These are phyloP conservation scores for Carcharodon carcharias DNA, from an alignment of 2,797 vertebrate genomes.

Conservation along the genomic window DNA sequence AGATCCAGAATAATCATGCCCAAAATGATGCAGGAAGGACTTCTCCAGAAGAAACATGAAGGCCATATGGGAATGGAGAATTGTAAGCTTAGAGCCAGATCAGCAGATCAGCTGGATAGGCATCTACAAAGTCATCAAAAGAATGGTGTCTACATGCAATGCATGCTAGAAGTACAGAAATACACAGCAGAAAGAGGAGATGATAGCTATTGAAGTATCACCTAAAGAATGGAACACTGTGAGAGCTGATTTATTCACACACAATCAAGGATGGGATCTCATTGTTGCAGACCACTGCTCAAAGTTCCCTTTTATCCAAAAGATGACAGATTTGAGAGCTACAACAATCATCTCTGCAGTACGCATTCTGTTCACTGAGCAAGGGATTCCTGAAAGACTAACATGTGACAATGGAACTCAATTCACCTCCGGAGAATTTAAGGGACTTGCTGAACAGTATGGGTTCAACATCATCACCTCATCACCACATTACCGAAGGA, in stretches of 20 bases:
- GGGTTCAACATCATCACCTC: neutral
- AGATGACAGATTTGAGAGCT: neutral
- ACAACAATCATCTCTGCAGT: neutral
- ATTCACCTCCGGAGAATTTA: neutral
- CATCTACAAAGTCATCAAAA: too few species aligned
- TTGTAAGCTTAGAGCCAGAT: too few species aligned
- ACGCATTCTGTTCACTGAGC: neutral
- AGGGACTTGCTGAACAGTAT: neutral
- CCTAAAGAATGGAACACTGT: neutral
- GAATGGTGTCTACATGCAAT: neutral
- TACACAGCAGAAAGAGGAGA: neutral
- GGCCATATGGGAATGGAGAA: too few species aligned
- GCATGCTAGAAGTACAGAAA: neutral
- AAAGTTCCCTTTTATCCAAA: neutral
- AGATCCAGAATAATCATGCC: too few species aligned
- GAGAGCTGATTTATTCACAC: neutral
- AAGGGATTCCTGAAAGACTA: neutral
- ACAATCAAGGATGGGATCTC: neutral
- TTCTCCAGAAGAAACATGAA: too few species aligned
- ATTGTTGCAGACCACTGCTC: neutral
- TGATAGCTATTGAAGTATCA: neutral
- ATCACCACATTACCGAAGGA: neutral
- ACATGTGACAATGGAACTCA: neutral
- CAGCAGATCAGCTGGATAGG: too few species aligned
- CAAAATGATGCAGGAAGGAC: too few species aligned